Evolutionary conservation across 2,888 invertebrate species (phyloP).

Genomic region (Psococerastis gibbosa): DNA sequence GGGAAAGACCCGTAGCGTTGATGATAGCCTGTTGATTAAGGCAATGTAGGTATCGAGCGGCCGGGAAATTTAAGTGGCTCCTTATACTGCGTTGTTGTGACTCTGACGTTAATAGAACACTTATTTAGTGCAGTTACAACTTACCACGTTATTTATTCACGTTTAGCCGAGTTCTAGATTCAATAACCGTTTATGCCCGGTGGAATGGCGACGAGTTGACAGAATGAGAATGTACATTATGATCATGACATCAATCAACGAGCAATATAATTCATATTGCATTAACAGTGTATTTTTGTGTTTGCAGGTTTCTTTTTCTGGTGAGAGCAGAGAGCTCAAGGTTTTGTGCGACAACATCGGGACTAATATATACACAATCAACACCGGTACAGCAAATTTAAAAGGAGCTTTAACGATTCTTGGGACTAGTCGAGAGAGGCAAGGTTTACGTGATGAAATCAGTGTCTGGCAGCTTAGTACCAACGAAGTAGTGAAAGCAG

Average conservation of each 20-base stretch:
- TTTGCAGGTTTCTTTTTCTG: background rate
- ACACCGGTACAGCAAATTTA: slow-evolving; percentile 47
- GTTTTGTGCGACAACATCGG: slow-evolving; percentile 63
- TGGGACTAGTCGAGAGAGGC: slow-evolving; percentile 55
- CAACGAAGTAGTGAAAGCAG: slow-evolving; percentile 52
- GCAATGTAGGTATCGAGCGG: too few species aligned
- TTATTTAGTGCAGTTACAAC: too few species aligned
- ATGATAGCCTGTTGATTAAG: too few species aligned
- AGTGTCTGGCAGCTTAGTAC: slow-evolving; percentile 55
- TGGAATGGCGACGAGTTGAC: background rate
- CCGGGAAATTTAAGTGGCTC: too few species aligned
- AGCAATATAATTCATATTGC: too few species aligned
- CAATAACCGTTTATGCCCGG: background rate
- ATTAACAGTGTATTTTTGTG: too few species aligned
- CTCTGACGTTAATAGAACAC: too few species aligned
- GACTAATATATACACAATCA: slow-evolving; percentile 60
- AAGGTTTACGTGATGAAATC: slow-evolving; percentile 42
- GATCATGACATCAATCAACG: background rate
- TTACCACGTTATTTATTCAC: too few species aligned
- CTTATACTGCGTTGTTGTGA: too few species aligned
- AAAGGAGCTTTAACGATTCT: slow-evolving; percentile 55
- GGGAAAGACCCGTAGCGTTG: too few species aligned
- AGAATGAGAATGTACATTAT: background rate
- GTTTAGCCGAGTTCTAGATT: too few species aligned
- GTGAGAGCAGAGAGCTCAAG: slow-evolving; percentile 43